A percentile compares a stretch with the other conserved stretches of the same genome.
Conservation (phyloP, 2,888 invertebrate genomes). For the Tuberolachnus salignus region DNA sequence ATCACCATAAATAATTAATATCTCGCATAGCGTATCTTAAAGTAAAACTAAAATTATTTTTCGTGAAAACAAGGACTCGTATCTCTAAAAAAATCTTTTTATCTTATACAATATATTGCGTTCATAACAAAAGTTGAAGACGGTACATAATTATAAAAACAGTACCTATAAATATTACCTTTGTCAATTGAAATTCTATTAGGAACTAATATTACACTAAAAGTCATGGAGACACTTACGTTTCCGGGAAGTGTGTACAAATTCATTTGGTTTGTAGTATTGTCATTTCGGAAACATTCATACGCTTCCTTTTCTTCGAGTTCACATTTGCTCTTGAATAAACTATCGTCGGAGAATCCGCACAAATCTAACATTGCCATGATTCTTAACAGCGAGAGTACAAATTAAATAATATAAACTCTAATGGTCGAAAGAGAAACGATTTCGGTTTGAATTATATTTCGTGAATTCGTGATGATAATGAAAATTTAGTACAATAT, state of each 20-base stretch:
- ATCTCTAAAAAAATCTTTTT: too few species aligned
- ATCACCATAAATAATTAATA: background rate
- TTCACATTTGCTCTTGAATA: conserved; percentile 49
- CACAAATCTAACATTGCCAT: conserved; percentile 53
- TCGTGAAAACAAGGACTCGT: too few species aligned
- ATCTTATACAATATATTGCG: too few species aligned
- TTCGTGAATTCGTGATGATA: conserved; percentile 3
- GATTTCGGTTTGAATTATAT: background rate
- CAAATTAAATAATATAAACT: background rate
- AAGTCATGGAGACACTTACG: conserved; percentile 7
- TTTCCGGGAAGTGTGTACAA: conserved; percentile 50
- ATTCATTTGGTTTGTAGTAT: conserved; percentile 52
- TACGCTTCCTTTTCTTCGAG: conserved; percentile 49
- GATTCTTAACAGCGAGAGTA: background rate
- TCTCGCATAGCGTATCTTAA: background rate
- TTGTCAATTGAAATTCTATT: background rate
- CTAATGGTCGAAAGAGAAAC: background rate
- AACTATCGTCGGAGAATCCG: conserved; percentile 37
- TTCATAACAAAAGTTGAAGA: too few species aligned
- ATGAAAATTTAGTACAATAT: conserved; percentile 11
- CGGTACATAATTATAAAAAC: too few species aligned
- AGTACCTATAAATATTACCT: too few species aligned
- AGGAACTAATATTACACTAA: background rate
- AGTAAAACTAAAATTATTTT: too few species aligned
- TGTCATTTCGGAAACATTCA: conserved; percentile 40